Conservation (phyloP, 2,113 vertebrate species). For the Podarcis muralis region DNA sequence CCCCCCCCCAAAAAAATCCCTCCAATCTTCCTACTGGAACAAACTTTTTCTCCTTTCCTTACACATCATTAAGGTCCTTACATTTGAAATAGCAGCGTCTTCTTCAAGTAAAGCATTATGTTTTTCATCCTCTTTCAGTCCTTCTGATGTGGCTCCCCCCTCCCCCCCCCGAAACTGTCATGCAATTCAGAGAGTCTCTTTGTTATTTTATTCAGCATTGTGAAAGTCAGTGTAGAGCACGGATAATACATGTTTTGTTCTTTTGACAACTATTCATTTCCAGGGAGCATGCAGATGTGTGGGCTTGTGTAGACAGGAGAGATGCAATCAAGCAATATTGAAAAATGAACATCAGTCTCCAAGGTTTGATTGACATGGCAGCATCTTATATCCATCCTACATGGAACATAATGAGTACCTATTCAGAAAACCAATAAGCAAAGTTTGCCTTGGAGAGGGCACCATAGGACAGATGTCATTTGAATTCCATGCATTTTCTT, state of each 20-base stretch:
- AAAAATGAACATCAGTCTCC: conserved; percentile 35
- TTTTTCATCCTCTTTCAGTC: conserved; percentile 30
- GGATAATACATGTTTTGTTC: conserved; percentile 56
- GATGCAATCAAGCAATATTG: conserved; percentile 51
- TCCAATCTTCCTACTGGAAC: neutral
- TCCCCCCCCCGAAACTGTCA: conserved; percentile 26
- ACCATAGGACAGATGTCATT: neutral
- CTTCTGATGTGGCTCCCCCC: conserved; percentile 13
- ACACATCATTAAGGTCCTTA: conserved; percentile 19
- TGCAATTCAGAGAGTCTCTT: conserved; percentile 34
- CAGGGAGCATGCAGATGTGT: conserved; percentile 28
- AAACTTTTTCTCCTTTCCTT: neutral
- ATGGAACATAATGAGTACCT: conserved; percentile 33
- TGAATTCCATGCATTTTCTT: conserved; percentile 4
- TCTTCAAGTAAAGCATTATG: conserved; percentile 16
- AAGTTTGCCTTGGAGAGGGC: neutral
- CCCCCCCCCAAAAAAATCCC: neutral
- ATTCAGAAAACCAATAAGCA: conserved; percentile 24
- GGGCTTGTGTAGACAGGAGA: conserved; percentile 45
- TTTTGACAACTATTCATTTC: conserved; percentile 70
- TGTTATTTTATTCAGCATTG: conserved; percentile 41
- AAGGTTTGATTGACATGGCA: conserved; percentile 33
- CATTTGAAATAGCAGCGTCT: conserved; percentile 25
- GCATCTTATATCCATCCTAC: neutral
- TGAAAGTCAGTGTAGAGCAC: conserved; percentile 44